Evolutionary conservation across 2,797 vertebrate species (phyloP), one percentile per base, ranked within the genome.

Genomic region (Adelosebastes latens): DNA sequence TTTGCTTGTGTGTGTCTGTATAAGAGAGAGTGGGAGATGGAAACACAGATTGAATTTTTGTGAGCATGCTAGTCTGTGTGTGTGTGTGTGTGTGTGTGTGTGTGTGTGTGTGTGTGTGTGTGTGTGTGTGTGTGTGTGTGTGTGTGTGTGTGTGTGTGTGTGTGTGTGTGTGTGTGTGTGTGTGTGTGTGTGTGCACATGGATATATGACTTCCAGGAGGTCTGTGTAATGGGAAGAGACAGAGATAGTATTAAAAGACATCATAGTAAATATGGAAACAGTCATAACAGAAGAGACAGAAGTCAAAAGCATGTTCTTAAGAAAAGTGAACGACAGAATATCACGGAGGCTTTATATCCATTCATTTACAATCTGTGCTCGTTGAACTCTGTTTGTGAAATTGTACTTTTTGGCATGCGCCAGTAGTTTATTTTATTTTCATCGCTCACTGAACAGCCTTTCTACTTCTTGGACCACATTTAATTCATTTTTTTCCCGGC

Each of bases 1-100:
- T 49, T 49, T 49, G 46, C 46, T 49, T 59, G 22, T 80, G 53
- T 85, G 79, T 77, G 59, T 13, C 20, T 70, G 65, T 63, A 18
- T 36, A 31, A 53, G 59, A 77, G 55, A 69, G 61, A 70, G 76
- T 75, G 79, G 63, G 64, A 83, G 29, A 75, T 63, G 80, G 84
- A 87, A 85, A 75, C 73, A 59, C 59, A 58, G 81, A 91, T 90
- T 90, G 86, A 88, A 90, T 92, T 85, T 87, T 67, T 75, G 68
- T 46, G 29, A 58, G 24, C 58, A 59, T 59, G 58, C 58, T 59
- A 18, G 58, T 59, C 16, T 36, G 49, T 36, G 73, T 56, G 58
- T 72, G 46, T 56, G 32, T 64, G 56, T 72, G 49, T 20, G 10
- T 53, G 24, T 14, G 46, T 20, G 46, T 20, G 49, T 29, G 27